Evolutionary conservation across 2,888 invertebrate genomes (phyloP).

Genomic region (Ophion obscuratus): DNA sequence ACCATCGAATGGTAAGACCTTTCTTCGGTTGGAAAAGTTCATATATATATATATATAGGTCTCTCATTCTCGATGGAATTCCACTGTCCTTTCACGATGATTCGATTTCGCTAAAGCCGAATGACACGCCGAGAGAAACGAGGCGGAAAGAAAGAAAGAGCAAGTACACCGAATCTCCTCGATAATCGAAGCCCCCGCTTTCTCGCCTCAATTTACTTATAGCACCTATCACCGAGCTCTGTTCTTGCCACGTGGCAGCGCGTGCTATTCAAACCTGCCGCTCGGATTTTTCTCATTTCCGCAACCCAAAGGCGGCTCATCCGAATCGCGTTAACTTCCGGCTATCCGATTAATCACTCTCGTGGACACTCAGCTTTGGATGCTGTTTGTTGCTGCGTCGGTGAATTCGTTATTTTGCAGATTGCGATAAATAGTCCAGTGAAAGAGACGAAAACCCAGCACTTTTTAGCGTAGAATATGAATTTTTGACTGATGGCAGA

Average conservation of each 20-base stretch:
- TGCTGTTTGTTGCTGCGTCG: no score
- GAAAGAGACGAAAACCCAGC: no score
- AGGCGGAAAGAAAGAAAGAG: conserved; percentile 1
- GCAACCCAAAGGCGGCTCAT: not conserved
- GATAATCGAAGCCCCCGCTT: conserved; percentile 68
- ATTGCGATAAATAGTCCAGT: no score
- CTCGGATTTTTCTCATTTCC: conserved; percentile 33
- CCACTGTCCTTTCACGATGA: conserved; percentile 27
- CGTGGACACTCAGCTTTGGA: no score
- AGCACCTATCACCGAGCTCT: conserved; percentile 19
- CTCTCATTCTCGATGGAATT: conserved; percentile 32
- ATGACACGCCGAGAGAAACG: conserved; percentile 5
- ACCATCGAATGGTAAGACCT: conserved; percentile 52
- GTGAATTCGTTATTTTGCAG: no score
- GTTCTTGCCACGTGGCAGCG: not conserved
- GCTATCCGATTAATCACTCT: not conserved
- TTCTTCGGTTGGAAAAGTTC: conserved; percentile 3
- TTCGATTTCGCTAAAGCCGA: conserved; percentile 23
- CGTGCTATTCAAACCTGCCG: not conserved
- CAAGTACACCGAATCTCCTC: conserved; percentile 53
- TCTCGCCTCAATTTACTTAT: conserved; percentile 41
- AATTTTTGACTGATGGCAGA: no score
- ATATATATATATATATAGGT: not conserved
- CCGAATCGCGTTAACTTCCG: not conserved
- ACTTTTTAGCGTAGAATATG: no score